A percentile compares a stretch with the other conserved stretches of the same genome.
Evolutionary conservation across 2,113 vertebrate species (phyloP).

Genomic region (Engraulis encrasicolus): DNA sequence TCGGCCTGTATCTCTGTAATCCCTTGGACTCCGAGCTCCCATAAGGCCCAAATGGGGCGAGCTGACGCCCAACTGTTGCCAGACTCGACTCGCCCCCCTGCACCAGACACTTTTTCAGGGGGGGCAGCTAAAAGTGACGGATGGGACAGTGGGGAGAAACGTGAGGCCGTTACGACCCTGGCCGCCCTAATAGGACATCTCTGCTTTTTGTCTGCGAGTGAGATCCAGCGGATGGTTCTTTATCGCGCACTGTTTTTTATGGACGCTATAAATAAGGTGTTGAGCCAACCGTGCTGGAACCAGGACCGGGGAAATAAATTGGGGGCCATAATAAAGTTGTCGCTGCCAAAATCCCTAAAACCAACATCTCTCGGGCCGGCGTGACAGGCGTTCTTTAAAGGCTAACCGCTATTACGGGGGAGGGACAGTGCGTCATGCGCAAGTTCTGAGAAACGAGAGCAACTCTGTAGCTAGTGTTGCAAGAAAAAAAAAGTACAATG

Average conservation of each 20-base stretch:
- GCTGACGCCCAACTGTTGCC: constrained; percentile 34
- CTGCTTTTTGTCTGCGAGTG: constrained; percentile 38
- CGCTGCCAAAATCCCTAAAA: constrained; percentile 37
- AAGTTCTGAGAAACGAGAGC: background rate
- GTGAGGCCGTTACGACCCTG: constrained; percentile 62
- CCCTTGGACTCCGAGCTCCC: constrained; percentile 65
- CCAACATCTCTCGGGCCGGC: background rate
- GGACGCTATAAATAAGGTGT: constrained; percentile 64
- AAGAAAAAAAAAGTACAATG: background rate
- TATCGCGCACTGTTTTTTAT: constrained; percentile 66
- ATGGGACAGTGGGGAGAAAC: constrained; percentile 61
- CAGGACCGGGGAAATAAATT: constrained; percentile 62
- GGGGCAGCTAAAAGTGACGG: constrained; percentile 69
- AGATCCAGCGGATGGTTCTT: constrained; percentile 69
- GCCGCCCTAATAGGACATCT: constrained; percentile 64
- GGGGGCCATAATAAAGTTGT: constrained; percentile 62
- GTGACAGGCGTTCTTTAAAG: constrained; percentile 5
- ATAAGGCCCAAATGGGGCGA: constrained; percentile 45
- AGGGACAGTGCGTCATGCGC: background rate
- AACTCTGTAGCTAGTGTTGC: background rate
- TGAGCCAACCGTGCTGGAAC: constrained; percentile 41
- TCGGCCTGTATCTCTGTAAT: constrained; percentile 60
- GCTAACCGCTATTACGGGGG: background rate
- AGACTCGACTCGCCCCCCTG: background rate
- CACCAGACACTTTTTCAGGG: constrained; percentile 46